Evolutionary conservation across 92 coral and sea anemone genomes (phyloP), one percentile per base, ranked within the genome.

Genomic region (Montipora capitata): DNA sequence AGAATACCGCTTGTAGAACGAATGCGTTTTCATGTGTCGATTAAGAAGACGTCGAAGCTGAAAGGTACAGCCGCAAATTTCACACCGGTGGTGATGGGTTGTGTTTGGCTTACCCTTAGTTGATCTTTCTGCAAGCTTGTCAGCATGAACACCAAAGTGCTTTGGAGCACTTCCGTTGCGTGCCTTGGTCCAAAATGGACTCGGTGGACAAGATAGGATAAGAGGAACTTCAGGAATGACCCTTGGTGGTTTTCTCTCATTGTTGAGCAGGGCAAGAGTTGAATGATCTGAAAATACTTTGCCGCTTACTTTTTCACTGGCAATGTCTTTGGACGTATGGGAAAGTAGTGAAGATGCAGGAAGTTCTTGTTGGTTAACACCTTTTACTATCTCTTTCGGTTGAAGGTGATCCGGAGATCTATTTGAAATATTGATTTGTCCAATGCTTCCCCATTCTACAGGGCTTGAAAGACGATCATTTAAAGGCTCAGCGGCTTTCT

Each of bases 1-100:
- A 72, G 95, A 93, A 75, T 98, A 93, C 9, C 99, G 98, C 83
- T 98, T 98, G 88, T 98, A 98, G 85, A 98, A 98, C 9, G 99
- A 96, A 76, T 98, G 99, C 20, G 98, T 91, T 82, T 98, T 98
- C 87, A 98, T 82, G 74, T 98, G 99, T 15, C 98, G 91, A 92
- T 95, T 96, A 18, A 98, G 86, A 3, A 92, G 92, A n/a, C 99
- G 94, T 41, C 94, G 99, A 70, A 98, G 96, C 15, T 98, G 91
- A 74, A 98, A 98, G 1, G 98, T 85, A 45, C 93, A 92, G n/a
- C 93, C 91, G 61, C 99, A 98, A 40, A 98, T 88, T 45, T 97
- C 98, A 74, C 99, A 98, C 81, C 95, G 93, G 86, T 93, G 93
- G 79, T 93, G 83, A 40, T 82, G 78, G 58, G 57, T 74, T 68